Percentiles rank a stretch among this genome's conserved stretches.
phyloP scores from a whole-genome alignment of 2,888 invertebrate species.

The Microchrysa polita region DNA sequence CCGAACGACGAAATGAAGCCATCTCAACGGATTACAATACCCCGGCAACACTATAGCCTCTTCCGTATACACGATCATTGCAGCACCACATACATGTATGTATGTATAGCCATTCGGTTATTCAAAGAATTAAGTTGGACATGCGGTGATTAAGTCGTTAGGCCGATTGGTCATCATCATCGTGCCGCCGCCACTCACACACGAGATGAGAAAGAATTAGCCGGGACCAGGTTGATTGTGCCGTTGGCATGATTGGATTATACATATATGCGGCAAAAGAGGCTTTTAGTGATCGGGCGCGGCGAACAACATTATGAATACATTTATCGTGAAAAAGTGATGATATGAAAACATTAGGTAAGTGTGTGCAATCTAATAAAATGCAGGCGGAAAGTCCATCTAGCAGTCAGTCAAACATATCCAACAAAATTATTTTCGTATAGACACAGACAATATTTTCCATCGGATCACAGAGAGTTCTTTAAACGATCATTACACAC shows the following conservation, averaged over 20 bases:
- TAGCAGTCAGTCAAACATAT: background rate
- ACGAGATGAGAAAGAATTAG: constrained; percentile 30
- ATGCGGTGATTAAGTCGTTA: constrained; percentile 44
- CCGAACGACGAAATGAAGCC: background rate
- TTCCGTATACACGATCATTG: background rate
- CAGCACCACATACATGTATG: background rate
- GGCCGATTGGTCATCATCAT: constrained; percentile 42
- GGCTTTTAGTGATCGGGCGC: constrained; percentile 11
- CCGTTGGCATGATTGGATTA: constrained; percentile 25
- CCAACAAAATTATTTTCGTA: too few relatives aligned
- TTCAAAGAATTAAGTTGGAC: constrained; percentile 38
- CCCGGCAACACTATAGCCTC: background rate
- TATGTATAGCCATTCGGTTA: constrained; percentile 19
- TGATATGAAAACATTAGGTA: constrained; percentile 36
- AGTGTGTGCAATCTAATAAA: constrained; percentile 33
- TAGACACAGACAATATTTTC: background rate
- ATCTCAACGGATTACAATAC: background rate
- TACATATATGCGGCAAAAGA: background rate
- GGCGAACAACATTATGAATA: constrained; percentile 8
- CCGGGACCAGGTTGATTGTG: constrained; percentile 17
- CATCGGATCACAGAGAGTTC: background rate
- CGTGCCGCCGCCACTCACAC: constrained; percentile 24
- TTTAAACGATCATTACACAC: background rate
- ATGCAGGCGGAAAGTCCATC: constrained; percentile 35
- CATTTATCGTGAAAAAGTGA: constrained; percentile 33